phyloP scores from a whole-genome alignment of 2,113 vertebrate genomes.

The Tupaia chinensis region DNA sequence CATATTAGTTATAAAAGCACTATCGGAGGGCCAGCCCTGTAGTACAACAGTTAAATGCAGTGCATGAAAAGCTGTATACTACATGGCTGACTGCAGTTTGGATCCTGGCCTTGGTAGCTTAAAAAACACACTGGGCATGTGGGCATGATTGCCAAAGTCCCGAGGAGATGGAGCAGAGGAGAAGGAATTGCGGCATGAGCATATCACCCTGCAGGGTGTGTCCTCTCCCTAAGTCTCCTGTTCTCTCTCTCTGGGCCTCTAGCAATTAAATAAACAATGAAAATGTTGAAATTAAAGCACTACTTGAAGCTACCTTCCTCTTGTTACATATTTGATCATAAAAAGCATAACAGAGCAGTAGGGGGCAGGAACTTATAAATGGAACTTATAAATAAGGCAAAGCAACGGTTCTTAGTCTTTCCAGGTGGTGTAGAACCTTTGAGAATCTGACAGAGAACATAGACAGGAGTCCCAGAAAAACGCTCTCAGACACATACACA shows the following conservation, averaged over 20 bases:
- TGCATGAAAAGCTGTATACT: too few species aligned
- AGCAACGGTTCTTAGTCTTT: not conserved
- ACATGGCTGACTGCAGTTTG: too few species aligned
- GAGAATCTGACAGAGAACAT: slow-evolving; percentile 40
- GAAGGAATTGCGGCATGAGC: too few species aligned
- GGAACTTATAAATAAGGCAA: not conserved
- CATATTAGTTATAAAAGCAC: not conserved
- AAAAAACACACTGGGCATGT: too few species aligned
- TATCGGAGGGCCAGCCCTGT: not conserved
- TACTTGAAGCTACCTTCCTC: slow-evolving; percentile 12
- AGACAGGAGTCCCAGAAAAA: not conserved
- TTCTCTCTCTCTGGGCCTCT: too few species aligned
- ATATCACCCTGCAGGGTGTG: too few species aligned
- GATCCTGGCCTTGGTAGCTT: too few species aligned
- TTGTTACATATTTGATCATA: not conserved
- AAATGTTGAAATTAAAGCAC: not conserved
- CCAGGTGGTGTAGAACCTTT: not conserved
- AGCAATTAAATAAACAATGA: too few species aligned
- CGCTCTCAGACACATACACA: not conserved
- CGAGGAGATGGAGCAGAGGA: too few species aligned
- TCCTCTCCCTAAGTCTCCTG: too few species aligned
- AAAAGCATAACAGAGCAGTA: not conserved
- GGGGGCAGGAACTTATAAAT: not conserved
- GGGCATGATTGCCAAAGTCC: too few species aligned
- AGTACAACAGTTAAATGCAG: too few species aligned